phyloP scores from a whole-genome alignment of 2,888 invertebrate species.

The Drosophila seclusa region DNA sequence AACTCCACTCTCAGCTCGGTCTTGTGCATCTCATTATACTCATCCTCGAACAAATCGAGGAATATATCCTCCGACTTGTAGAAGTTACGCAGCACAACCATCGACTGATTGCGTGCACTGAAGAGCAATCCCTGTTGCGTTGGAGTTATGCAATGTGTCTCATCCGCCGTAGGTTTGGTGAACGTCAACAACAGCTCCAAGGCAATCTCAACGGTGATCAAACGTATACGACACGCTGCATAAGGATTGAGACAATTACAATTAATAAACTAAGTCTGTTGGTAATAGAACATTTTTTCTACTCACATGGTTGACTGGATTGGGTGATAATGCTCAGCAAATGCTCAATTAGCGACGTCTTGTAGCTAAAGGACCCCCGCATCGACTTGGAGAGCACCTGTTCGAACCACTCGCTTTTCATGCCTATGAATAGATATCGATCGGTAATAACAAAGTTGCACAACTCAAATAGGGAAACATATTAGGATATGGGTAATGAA shows the following conservation, averaged over 20 bases:
- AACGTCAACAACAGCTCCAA: slow-evolving; percentile 92
- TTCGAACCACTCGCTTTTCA: slow-evolving; percentile 92
- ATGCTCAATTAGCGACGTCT: slow-evolving; percentile 92
- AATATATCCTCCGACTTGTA: slow-evolving; percentile 99
- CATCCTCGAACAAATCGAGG: slow-evolving; percentile 99
- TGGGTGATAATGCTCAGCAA: slow-evolving; percentile 92
- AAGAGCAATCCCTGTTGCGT: slow-evolving; percentile 87
- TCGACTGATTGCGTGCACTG: slow-evolving; percentile 91
- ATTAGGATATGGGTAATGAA: slow-evolving; percentile 52
- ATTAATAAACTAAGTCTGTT: not conserved
- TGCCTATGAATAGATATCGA: slow-evolving; percentile 87
- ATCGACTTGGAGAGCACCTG: slow-evolving; percentile 89
- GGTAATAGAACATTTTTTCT: not conserved
- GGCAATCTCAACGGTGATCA: slow-evolving; percentile 96
- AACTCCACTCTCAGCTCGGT: slow-evolving; percentile 95
- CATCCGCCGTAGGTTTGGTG: slow-evolving; percentile 83
- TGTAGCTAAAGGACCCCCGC: slow-evolving; percentile 89
- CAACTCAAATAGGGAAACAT: not conserved
- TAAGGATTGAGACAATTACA: not conserved
- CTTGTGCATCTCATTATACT: slow-evolving; percentile 96
- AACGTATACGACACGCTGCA: slow-evolving; percentile 92
- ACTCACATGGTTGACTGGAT: slow-evolving; percentile 92
- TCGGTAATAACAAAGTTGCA: slow-evolving; percentile 61
- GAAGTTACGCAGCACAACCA: slow-evolving; percentile 93
- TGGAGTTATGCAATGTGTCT: slow-evolving; percentile 83